Evolutionary conservation across 2,888 invertebrate genomes (phyloP).

Genomic region (Elysia crispata): DNA sequence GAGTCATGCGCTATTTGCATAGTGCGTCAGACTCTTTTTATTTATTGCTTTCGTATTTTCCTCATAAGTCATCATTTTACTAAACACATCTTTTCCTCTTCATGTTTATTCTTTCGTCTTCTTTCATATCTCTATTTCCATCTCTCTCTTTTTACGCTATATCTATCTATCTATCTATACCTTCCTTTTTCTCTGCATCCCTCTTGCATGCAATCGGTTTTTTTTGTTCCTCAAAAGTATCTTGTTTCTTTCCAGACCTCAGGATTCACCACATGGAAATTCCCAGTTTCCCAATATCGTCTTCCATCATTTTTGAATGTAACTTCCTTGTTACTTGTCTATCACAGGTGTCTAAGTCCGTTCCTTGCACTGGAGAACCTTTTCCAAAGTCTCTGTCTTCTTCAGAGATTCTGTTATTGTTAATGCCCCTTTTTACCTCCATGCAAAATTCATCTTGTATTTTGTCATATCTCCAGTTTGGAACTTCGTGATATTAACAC

Average conservation of each 20-base stretch:
- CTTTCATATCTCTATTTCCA: constrained; percentile 20
- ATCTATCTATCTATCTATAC: background rate
- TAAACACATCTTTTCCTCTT: too few species aligned
- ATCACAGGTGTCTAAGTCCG: background rate
- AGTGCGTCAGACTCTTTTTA: too few species aligned
- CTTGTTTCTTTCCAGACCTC: background rate
- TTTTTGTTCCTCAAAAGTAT: constrained; percentile 30
- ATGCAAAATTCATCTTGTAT: too few species aligned
- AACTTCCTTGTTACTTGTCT: background rate
- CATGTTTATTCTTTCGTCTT: background rate
- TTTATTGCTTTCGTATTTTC: too few species aligned
- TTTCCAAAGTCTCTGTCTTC: too few species aligned
- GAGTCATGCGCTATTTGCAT: too few species aligned
- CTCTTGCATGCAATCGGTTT: constrained; percentile 38
- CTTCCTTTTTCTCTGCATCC: constrained; percentile 32
- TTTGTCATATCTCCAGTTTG: too few species aligned
- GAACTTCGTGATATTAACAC: too few species aligned
- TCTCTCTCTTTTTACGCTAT: background rate
- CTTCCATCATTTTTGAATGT: background rate
- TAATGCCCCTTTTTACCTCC: background rate
- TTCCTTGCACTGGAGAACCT: too few species aligned
- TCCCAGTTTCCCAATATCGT: background rate
- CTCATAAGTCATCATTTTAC: too few species aligned
- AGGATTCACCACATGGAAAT: too few species aligned
- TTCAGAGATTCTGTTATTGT: background rate